Base-by-base conservation (phyloP, 2,113 vertebrate species). In the Platichthys stellatus region DNA sequence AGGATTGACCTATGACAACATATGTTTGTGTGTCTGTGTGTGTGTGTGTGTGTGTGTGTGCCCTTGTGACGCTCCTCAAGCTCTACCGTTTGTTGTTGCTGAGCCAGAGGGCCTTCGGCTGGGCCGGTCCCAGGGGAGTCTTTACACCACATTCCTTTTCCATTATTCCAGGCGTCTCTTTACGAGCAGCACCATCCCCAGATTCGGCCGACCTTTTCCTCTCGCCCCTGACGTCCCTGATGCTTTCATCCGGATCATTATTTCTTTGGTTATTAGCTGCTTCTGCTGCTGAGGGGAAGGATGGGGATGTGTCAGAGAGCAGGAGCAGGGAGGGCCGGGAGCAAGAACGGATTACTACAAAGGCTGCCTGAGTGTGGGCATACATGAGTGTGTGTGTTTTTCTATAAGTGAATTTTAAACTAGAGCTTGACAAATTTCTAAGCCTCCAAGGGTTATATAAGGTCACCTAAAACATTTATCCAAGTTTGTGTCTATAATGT, bases 31-130 rank as follows among this genome's bases (percentile, higher is more conserved):
- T 76, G n/a, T 68, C 74, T 68, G 61, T 21, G 47, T 72, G 63
- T 71, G 31, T 21, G 47, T 72, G 63, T 71, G 31, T 78, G 76
- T 77, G 69, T 93, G n/a, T 95, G 95, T 95, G 95, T 94, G 95
- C 91, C 47, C 47, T 51, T 15, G 15, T 93, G 92, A 92, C 76
- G 80, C 92, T 89, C 84, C 3, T 82, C 88, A 74, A 85, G 78
- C 57, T 31, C 90, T 89, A 82, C 78, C 69, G 76, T 90, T 90
- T 92, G 87, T 91, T 92, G 90, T 85, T 89, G 67, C 72, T 86
- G 86, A 93, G 94, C 93, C 94, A 95, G 94, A 94, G 90, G 87
- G 91, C 92, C 90, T 95, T 93, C 93, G 92, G 94, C 95, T 93
- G 92, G 93, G 91, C 92, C 89, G 73, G 86, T 91, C 96, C 94